A percentile compares a stretch with the other conserved stretches of the same genome.
Conservation (phyloP, 2,888 invertebrate genomes). For the Temnothorax ravouxi region DNA sequence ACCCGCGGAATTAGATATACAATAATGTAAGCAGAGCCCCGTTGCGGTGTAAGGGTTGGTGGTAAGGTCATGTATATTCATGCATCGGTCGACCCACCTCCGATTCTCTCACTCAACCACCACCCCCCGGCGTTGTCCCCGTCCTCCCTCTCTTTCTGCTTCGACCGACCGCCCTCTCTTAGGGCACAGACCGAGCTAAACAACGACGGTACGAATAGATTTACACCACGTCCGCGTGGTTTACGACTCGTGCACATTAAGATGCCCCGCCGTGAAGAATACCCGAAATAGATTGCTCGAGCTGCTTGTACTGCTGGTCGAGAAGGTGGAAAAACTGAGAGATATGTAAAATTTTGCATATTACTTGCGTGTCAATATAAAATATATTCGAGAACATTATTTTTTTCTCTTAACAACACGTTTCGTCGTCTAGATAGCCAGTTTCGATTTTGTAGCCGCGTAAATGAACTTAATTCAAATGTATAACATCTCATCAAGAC, state of each 20-base stretch:
- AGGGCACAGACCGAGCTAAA: constrained; percentile 75
- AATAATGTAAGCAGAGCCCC: constrained; percentile 86
- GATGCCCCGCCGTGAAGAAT: constrained; percentile 68
- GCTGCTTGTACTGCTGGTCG: not conserved
- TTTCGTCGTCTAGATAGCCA: not conserved
- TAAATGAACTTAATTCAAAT: not conserved
- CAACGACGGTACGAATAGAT: constrained; percentile 82
- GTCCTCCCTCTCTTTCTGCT: constrained; percentile 86
- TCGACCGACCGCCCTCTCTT: constrained; percentile 65
- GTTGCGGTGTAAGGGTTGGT: constrained; percentile 86
- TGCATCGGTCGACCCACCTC: constrained; percentile 86
- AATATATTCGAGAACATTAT: not conserved
- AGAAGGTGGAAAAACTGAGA: not conserved
- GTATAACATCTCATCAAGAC: constrained; percentile 12
- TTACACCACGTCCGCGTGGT: constrained; percentile 78
- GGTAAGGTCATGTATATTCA: constrained; percentile 86
- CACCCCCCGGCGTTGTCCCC: constrained; percentile 76
- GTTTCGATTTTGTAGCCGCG: not conserved
- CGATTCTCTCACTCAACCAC: constrained; percentile 80
- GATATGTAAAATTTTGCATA: not conserved
- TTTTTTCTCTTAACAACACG: not conserved
- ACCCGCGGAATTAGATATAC: constrained; percentile 86
- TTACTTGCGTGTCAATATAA: not conserved
- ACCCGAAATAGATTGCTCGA: constrained; percentile 47
- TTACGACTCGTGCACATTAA: constrained; percentile 74